phyloP scores from a whole-genome alignment of 2,113 vertebrate genomes.

The Pangasianodon hypophthalmus region DNA sequence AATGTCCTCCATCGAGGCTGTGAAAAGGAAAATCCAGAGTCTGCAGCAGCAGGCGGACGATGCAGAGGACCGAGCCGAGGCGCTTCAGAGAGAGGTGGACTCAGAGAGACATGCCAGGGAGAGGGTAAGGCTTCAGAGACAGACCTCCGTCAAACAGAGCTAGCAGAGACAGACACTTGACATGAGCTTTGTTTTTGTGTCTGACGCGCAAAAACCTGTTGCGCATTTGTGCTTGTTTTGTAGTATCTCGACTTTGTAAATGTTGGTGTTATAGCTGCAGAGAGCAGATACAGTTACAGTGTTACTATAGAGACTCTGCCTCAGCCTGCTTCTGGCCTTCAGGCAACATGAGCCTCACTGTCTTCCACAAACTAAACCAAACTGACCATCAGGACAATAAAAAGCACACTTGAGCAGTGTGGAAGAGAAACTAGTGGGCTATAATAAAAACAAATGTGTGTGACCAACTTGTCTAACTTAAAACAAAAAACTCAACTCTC shows the following conservation, averaged over 20 bases:
- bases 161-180: neutral
- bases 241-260: neutral
- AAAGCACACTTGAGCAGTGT: no score
- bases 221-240: neutral
- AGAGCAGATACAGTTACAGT: slow-evolving; percentile 30
- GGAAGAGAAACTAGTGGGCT: neutral
- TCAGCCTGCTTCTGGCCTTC: slow-evolving; percentile 8
- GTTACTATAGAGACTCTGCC: slow-evolving; percentile 38
- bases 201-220: neutral
- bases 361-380: neutral
- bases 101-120: slow-evolving; percentile 76
- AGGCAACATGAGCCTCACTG: neutral
- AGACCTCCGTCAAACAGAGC: neutral
- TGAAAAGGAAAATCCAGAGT: slow-evolving; percentile 82
- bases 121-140: slow-evolving; percentile 67
- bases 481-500: neutral
- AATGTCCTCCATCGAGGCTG: slow-evolving; percentile 75
- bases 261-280: neutral
- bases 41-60: slow-evolving; percentile 82
- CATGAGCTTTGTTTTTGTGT: no score
- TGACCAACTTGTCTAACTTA: neutral
- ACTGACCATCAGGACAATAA: neutral
- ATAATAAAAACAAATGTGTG: neutral
- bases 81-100: slow-evolving; percentile 77
- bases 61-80: slow-evolving; percentile 79